Evolutionary conservation across 2,888 invertebrate species (phyloP).

Genomic region (Emesis castigata): DNA sequence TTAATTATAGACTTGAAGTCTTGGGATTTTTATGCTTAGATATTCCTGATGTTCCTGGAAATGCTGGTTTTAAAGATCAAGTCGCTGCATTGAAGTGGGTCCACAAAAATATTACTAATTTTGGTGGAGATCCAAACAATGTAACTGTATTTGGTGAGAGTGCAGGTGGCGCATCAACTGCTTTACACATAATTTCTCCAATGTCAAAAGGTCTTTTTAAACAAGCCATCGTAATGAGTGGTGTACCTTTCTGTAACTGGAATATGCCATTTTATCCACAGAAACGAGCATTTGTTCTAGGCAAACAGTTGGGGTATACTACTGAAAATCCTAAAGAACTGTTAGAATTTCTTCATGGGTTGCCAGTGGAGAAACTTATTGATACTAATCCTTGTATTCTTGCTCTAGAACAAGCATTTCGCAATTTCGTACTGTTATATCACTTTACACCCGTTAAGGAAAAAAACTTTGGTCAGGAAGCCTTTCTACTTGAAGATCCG

Average conservation of each 20-base stretch:
- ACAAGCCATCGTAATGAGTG: slow-evolving; percentile 90
- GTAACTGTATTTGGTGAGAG: slow-evolving; percentile 72
- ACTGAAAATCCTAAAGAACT: slow-evolving; percentile 73
- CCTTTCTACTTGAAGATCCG: slow-evolving; percentile 73
- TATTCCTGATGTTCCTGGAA: background rate
- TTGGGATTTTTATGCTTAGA: background rate
- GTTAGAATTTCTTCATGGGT: slow-evolving; percentile 74
- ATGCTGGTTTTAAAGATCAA: background rate
- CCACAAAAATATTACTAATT: background rate
- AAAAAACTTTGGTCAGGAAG: slow-evolving; percentile 74
- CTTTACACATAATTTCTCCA: slow-evolving; percentile 75
- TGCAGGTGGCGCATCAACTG: slow-evolving; percentile 73
- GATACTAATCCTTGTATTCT: slow-evolving; percentile 69
- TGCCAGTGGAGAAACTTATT: slow-evolving; percentile 72
- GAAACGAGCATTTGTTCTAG: slow-evolving; percentile 74
- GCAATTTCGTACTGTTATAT: slow-evolving; percentile 69
- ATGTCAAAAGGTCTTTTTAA: slow-evolving; percentile 77
- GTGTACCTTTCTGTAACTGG: slow-evolving; percentile 83
- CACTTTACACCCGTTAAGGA: slow-evolving; percentile 77
- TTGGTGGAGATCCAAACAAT: background rate
- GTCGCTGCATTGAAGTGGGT: background rate
- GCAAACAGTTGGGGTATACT: slow-evolving; percentile 73
- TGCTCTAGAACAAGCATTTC: slow-evolving; percentile 69
- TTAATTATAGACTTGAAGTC: slow-evolving; percentile 39
- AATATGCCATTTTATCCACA: slow-evolving; percentile 69